phyloP scores from a whole-genome alignment of 2,797 vertebrate species.

The Pseudocheirus occidentalis region DNA sequence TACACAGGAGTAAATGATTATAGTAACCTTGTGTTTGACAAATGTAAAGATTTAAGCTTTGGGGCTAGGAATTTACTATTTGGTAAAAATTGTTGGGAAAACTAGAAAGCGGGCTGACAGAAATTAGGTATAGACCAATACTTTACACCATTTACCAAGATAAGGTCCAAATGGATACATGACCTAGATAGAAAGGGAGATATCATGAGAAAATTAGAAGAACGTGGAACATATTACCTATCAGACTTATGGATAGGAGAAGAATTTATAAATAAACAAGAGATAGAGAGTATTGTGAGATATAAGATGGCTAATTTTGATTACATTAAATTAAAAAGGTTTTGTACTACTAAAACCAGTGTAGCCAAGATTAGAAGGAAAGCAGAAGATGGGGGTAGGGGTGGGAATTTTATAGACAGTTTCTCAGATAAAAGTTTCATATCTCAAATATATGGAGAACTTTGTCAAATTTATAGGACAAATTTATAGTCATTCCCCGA shows the following conservation, averaged over 20 bases:
- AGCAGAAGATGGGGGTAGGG: not conserved
- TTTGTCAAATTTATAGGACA: not conserved
- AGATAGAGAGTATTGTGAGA: not conserved
- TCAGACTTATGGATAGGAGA: not conserved
- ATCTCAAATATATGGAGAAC: not conserved
- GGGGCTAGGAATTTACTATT: not conserved
- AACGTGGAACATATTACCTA: not conserved
- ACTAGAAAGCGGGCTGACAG: not conserved
- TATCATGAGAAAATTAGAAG: not conserved
- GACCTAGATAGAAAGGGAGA: not conserved
- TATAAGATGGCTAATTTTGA: not conserved
- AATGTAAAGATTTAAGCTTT: not conserved
- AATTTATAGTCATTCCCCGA: not conserved
- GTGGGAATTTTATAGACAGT: not conserved
- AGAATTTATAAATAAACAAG: not conserved
- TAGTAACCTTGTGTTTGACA: not conserved
- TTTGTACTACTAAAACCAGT: not conserved
- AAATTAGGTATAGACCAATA: not conserved
- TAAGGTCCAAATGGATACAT: not conserved
- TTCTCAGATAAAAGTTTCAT: not conserved
- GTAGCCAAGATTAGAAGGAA: not conserved
- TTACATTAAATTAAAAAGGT: not conserved
- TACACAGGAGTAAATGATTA: not conserved
- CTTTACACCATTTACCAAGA: not conserved
- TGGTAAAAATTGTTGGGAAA: too few relatives aligned